Evolutionary conservation across 2,113 vertebrate species (phyloP).

Genomic region (Genyomyrus donnyi): DNA sequence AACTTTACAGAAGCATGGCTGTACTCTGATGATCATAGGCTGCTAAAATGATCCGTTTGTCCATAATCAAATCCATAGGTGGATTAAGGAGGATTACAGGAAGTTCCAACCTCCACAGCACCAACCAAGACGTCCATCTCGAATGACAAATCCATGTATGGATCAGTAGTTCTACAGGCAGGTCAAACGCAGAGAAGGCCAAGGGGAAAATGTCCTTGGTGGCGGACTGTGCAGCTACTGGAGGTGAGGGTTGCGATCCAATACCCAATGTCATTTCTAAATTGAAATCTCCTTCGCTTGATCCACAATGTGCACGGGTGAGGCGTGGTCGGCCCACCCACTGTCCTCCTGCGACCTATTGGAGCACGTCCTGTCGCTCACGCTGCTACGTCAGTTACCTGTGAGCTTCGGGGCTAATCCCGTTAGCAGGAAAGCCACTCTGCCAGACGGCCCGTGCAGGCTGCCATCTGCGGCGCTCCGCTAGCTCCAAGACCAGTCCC

Average conservation of each 20-base stretch:
- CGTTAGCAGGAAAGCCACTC: slow-evolving; percentile 10
- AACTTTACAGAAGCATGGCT: background rate
- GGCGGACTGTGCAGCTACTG: too few species aligned
- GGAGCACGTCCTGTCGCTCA: background rate
- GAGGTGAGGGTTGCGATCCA: background rate
- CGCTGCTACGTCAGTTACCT: background rate
- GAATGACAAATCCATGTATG: background rate
- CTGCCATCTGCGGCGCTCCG: background rate
- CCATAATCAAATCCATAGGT: background rate
- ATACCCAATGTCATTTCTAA: background rate
- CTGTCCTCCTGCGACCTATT: background rate
- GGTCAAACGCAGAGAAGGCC: background rate
- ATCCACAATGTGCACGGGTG: background rate
- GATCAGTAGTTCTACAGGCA: background rate
- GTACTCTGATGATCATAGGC: background rate
- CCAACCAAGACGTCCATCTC: background rate
- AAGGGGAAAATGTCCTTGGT: background rate
- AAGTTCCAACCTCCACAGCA: background rate
- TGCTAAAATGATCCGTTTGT: background rate
- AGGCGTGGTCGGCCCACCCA: background rate
- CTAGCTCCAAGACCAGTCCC: background rate
- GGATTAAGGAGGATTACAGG: background rate
- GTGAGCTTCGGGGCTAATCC: background rate
- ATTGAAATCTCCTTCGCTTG: background rate
- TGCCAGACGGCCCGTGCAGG: background rate